These are phyloP conservation scores for Minunthozetes semirufus DNA, from an alignment of 2,888 invertebrate genomes.

Conservation along the genomic window DNA sequence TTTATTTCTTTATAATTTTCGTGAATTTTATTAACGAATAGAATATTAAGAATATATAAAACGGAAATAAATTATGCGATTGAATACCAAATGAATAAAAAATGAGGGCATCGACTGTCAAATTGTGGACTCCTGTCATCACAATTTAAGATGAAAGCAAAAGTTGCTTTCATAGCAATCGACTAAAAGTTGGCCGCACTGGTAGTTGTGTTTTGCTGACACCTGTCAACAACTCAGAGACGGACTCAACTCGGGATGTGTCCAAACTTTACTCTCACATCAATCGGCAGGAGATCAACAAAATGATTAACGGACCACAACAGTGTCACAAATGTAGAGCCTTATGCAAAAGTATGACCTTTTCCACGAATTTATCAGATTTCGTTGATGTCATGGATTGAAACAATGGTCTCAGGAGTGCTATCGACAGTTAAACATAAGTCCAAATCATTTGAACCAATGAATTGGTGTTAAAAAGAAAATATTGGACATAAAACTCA, in stretches of 20 bases:
- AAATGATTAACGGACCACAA: conserved; percentile 16
- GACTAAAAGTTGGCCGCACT: neutral
- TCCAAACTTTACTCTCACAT: neutral
- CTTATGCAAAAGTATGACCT: neutral
- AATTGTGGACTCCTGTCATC: too few relatives aligned
- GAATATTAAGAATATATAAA: too few relatives aligned
- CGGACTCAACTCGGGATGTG: neutral
- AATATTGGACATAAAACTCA: too few relatives aligned
- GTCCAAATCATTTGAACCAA: neutral
- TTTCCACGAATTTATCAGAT: neutral
- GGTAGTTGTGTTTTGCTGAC: neutral
- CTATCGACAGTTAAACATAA: neutral
- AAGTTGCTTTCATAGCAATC: neutral
- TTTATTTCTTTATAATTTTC: too few relatives aligned
- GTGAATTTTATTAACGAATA: too few relatives aligned
- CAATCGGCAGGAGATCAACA: neutral
- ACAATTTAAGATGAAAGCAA: neutral
- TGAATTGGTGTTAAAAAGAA: too few relatives aligned
- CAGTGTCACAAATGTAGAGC: neutral
- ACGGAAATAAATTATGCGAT: neutral
- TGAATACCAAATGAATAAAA: neutral
- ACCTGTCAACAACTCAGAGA: conserved; percentile 14
- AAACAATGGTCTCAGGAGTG: neutral
- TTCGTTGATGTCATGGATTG: neutral
- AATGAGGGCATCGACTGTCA: neutral